Evolutionary conservation across 1,140 invertebrate species (phyloP).

Genomic region (Hyles vespertilio): DNA sequence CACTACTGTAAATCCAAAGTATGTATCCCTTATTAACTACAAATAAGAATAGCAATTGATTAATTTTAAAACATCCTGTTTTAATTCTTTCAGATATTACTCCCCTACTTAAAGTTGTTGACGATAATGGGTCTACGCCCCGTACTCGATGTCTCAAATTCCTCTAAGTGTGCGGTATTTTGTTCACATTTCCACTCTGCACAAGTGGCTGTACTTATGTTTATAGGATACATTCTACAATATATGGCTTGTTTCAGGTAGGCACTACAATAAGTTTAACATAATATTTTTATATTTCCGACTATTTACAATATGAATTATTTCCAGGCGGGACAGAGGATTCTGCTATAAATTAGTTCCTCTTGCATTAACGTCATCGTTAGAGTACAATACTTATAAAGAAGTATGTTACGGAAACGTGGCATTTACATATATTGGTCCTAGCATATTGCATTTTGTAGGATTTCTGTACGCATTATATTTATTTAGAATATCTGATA

Average conservation of each 20-base stretch:
- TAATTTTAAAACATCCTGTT: not conserved
- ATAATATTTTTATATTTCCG: too few species aligned
- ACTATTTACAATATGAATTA: too few species aligned
- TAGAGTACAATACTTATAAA: constrained; percentile 70
- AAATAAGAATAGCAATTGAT: too few species aligned
- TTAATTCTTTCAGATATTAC: constrained; percentile 77
- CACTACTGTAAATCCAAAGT: constrained; percentile 86
- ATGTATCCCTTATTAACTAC: constrained; percentile 11
- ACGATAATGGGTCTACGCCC: constrained; percentile 85
- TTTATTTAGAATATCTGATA: constrained; percentile 88
- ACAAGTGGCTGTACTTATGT: constrained; percentile 80
- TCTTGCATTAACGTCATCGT: constrained; percentile 53
- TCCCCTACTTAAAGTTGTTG: constrained; percentile 83
- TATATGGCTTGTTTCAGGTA: constrained; percentile 87
- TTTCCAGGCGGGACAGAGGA: constrained; percentile 82
- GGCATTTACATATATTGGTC: constrained; percentile 86
- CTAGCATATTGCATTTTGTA: constrained; percentile 84
- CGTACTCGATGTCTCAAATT: constrained; percentile 78
- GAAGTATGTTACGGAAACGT: constrained; percentile 82
- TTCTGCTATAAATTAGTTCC: constrained; percentile 79
- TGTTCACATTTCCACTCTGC: constrained; percentile 82
- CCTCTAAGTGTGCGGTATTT: constrained; percentile 75
- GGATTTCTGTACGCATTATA: constrained; percentile 87
- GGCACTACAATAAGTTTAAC: constrained; percentile 4
- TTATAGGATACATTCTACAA: constrained; percentile 84